Conservation (phyloP, 2,888 invertebrate species). For the Chrysopilus asiliformis region DNA sequence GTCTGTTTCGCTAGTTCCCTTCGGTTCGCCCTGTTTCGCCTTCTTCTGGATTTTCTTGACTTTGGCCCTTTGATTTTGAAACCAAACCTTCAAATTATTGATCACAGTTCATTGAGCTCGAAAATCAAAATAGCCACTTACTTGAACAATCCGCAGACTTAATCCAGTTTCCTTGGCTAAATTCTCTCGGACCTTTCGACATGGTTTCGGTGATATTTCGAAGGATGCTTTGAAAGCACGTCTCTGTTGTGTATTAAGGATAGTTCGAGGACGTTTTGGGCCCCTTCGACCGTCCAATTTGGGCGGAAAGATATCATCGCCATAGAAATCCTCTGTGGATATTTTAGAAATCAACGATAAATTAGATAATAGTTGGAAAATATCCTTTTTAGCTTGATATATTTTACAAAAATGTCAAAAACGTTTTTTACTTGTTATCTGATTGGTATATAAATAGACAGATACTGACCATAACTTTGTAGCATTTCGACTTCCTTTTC, state of each 20-base stretch:
- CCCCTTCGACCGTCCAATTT: conserved; percentile 54
- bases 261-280: conserved; percentile 70
- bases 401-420: conserved; percentile 3
- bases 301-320: conserved; percentile 45
- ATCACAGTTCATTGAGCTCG: not conserved
- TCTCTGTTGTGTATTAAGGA: conserved; percentile 68
- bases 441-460: too few relatives aligned
- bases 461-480: conserved; percentile 40
- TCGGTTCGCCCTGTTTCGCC: conserved; percentile 41
- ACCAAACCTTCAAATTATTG: conserved; percentile 41
- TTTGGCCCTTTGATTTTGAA: conserved; percentile 51
- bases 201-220: conserved; percentile 73
- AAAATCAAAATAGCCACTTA: conserved; percentile 27
- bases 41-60: conserved; percentile 55
- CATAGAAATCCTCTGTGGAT: conserved; percentile 40
- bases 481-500: conserved; percentile 66
- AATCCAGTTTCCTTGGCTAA: conserved; percentile 74
- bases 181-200: conserved; percentile 67
- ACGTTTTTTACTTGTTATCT: conserved; percentile 5
- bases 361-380: not conserved
- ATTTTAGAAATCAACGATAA: too few relatives aligned
- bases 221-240: conserved; percentile 75
- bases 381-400: not conserved
- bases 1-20: conserved; percentile 34
- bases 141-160: conserved; percentile 73